A percentile compares a stretch with the other conserved stretches of the same genome.
These are phyloP conservation scores for Ophion obscuratus DNA, from an alignment of 2,888 invertebrate species.

Conservation along the genomic window DNA sequence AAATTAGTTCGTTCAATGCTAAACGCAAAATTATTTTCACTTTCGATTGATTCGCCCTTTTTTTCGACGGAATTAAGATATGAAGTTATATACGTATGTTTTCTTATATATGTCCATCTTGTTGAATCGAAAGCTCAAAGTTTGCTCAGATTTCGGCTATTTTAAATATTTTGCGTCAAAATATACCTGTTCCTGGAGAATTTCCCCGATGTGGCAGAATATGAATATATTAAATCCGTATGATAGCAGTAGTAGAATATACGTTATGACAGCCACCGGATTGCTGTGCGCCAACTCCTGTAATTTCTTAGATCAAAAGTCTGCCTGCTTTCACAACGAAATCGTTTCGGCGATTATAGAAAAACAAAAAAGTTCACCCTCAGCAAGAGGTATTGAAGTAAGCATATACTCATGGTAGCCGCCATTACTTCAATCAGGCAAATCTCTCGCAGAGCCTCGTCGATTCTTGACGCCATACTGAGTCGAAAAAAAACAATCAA, in stretches of 20 bases:
- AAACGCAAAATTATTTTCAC: too few relatives aligned
- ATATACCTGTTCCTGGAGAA: conserved; percentile 56
- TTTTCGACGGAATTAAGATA: too few relatives aligned
- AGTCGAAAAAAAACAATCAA: not conserved
- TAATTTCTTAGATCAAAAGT: not conserved
- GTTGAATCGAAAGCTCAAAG: too few relatives aligned
- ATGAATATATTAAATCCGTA: conserved; percentile 58
- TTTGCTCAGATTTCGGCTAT: too few relatives aligned
- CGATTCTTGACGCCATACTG: conserved; percentile 66
- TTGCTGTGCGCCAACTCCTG: conserved; percentile 29
- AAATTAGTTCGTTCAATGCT: too few relatives aligned
- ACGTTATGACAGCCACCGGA: conserved; percentile 38
- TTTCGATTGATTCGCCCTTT: too few relatives aligned
- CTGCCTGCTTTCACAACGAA: not conserved
- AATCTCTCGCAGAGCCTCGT: conserved; percentile 74
- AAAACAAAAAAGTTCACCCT: conserved; percentile 69
- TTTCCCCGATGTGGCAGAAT: conserved; percentile 60
- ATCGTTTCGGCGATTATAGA: not conserved
- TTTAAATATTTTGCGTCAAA: too few relatives aligned
- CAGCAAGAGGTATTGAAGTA: conserved; percentile 77
- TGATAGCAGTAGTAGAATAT: conserved; percentile 39
- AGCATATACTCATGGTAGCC: conserved; percentile 78
- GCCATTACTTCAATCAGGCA: conserved; percentile 78
- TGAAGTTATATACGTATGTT: too few relatives aligned
- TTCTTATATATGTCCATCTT: too few relatives aligned